Base-by-base conservation (phyloP, 2,113 vertebrate species). In the Microtus richardsoni region DNA sequence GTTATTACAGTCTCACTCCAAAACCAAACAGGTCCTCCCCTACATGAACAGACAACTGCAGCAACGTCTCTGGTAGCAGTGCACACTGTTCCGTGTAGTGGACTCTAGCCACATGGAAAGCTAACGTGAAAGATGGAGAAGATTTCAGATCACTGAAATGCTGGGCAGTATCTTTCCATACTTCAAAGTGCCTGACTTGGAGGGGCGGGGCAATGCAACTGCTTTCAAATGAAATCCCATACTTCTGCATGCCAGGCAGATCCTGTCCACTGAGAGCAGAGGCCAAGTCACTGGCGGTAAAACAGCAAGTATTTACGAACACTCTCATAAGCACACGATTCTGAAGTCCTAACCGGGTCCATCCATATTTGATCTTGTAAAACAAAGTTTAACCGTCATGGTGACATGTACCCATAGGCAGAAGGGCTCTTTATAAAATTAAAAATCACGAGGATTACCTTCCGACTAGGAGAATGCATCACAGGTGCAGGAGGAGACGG, bases 401-500 rank as follows among this genome's bases (percentile, higher is more conserved):
- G 22, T 80, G 26, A 78, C 54, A 78, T n/a, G 39, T 41, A 95
- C 11, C 26, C 80, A 39, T 3, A 90, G n/a, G 49, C 68, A 91
- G n/a, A 70, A 7, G 44, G 64, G 13, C 64, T 96, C 87, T 66
- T 79, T 95, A 88, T 85, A 91, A 91, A 97, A 95, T 70, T 74
- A 88, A 83, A 80, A 87, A 89, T 54, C 24, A 36, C 4, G 2
- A 94, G 73, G 86, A 70, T 66, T 98, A 98, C 97, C 99, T 99
- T 99, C 98, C 99, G 99, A 97, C 99, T 99, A 47, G 99, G 99
- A 94, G 99, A 99, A 93, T 99, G 99, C 99, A 99, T 99, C 88
- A 99, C 99, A n/a, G 99, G 99, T 16, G 99, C 99, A 28, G 99
- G 99, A 58, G 99, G 99, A 91, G 99, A 99, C 2, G 99, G 99